Evolutionary conservation across 1,140 invertebrate genomes (phyloP).

Genomic region (Zaprionus gabonicus): DNA sequence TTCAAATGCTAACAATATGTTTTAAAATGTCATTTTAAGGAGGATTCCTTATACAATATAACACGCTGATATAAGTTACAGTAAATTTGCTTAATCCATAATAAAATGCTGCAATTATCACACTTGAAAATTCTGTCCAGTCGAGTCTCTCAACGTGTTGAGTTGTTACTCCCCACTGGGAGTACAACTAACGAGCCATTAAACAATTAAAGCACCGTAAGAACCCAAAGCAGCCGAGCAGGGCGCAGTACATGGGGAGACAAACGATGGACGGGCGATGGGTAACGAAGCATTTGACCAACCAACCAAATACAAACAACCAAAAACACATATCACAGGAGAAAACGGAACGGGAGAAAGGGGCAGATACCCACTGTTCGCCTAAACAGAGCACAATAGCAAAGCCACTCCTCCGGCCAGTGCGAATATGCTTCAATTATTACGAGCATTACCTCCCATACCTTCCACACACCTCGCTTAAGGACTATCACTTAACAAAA

Average conservation of each 20-base stretch:
- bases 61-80: conserved; percentile 48
- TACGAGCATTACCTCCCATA: conserved; percentile 40
- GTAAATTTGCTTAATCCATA: conserved; percentile 62
- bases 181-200: conserved; percentile 75
- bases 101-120: conserved; percentile 71
- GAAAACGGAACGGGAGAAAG: background rate
- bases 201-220: conserved; percentile 72
- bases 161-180: conserved; percentile 53
- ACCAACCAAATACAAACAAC: conserved; percentile 76
- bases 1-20: no score
- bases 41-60: no score
- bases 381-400: conserved; percentile 20
- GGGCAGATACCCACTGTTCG: background rate
- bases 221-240: conserved; percentile 11
- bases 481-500: conserved; percentile 56
- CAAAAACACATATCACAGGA: conserved; percentile 40
- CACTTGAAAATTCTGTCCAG: conserved; percentile 59
- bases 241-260: conserved; percentile 4
- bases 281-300: conserved; percentile 68
- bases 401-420: conserved; percentile 19
- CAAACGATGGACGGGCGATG: conserved; percentile 27
- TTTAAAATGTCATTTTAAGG: no score
- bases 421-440: conserved; percentile 70
- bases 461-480: conserved; percentile 17
- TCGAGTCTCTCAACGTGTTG: conserved; percentile 5